These are phyloP conservation scores for Philopotamus ludificatus DNA, from an alignment of 1,140 invertebrate species.

Conservation along the genomic window DNA sequence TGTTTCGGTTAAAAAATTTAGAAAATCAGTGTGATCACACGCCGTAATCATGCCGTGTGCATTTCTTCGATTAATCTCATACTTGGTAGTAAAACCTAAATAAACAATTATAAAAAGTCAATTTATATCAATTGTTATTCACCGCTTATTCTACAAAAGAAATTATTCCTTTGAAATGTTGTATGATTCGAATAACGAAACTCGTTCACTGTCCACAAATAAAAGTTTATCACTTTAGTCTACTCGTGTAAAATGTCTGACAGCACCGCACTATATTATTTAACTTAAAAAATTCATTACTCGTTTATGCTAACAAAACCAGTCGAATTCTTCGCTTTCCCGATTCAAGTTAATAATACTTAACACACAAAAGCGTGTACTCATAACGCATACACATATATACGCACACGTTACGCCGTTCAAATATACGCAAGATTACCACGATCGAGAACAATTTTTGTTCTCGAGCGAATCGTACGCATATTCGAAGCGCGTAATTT, in stretches of 20 bases:
- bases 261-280: slow-evolving; percentile 23
- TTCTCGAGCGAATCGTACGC: not conserved
- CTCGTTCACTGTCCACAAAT: too few relatives aligned
- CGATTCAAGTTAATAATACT: too few relatives aligned
- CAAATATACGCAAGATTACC: too few relatives aligned
- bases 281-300: slow-evolving; percentile 10
- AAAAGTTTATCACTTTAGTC: slow-evolving; percentile 1
- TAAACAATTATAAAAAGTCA: slow-evolving; percentile 34
- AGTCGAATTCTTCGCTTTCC: too few relatives aligned
- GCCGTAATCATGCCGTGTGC: too few relatives aligned
- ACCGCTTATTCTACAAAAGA: slow-evolving; percentile 11
- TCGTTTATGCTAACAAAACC: too few relatives aligned
- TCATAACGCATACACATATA: too few relatives aligned
- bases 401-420: not conserved
- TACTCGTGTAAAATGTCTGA: slow-evolving; percentile 5
- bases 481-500: not conserved
- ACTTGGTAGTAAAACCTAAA: slow-evolving; percentile 38
- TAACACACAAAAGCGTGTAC: not conserved
- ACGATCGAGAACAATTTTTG: too few relatives aligned
- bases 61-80: slow-evolving; percentile 40
- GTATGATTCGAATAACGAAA: slow-evolving; percentile 20
- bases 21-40: too few relatives aligned
- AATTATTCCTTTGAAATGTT: slow-evolving; percentile 8
- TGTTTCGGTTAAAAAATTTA: too few relatives aligned
- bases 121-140: slow-evolving; percentile 25